Percentiles rank a stretch among this genome's conserved stretches.
phyloP scores from a whole-genome alignment of 2,113 vertebrate species.

The Poeciliopsis occidentalis region DNA sequence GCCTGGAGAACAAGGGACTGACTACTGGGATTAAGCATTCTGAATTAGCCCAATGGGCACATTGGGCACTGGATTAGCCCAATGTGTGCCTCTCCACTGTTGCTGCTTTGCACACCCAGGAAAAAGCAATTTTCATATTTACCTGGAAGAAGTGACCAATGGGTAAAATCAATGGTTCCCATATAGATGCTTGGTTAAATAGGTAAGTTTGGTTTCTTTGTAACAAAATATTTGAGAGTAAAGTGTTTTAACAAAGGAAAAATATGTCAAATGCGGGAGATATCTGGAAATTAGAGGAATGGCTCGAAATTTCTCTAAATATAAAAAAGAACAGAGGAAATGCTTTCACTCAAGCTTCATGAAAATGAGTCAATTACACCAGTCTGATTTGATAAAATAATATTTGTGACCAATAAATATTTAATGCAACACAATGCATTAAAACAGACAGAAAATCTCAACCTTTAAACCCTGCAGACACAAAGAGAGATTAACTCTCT shows the following conservation, averaged over 20 bases:
- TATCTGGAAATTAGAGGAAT: slow-evolving; percentile 2
- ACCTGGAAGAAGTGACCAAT: background rate
- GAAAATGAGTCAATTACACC: background rate
- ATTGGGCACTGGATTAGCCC: slow-evolving; percentile 71
- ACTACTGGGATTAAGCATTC: slow-evolving; percentile 74
- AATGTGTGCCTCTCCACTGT: slow-evolving; percentile 11
- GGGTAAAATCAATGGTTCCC: slow-evolving; percentile 5
- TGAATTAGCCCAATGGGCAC: too few relatives aligned
- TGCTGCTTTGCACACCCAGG: background rate
- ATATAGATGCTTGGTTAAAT: slow-evolving; percentile 13
- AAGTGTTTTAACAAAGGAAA: slow-evolving; percentile 17
- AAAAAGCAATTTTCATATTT: background rate
- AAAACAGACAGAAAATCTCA: slow-evolving; percentile 14
- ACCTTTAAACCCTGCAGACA: slow-evolving; percentile 31
- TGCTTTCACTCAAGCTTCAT: background rate
- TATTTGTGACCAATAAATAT: slow-evolving; percentile 4
- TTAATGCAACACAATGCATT: background rate
- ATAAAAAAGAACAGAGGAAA: background rate
- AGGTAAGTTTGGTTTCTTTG: slow-evolving; percentile 19
- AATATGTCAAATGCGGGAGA: slow-evolving; percentile 19
- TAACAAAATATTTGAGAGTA: slow-evolving; percentile 17
- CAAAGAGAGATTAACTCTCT: slow-evolving; percentile 36
- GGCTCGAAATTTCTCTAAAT: background rate
- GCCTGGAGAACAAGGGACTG: slow-evolving; percentile 44
- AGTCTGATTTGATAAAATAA: background rate